Base-by-base conservation (phyloP, 2,113 vertebrate genomes). In the Monarcha castaneiventris region DNA sequence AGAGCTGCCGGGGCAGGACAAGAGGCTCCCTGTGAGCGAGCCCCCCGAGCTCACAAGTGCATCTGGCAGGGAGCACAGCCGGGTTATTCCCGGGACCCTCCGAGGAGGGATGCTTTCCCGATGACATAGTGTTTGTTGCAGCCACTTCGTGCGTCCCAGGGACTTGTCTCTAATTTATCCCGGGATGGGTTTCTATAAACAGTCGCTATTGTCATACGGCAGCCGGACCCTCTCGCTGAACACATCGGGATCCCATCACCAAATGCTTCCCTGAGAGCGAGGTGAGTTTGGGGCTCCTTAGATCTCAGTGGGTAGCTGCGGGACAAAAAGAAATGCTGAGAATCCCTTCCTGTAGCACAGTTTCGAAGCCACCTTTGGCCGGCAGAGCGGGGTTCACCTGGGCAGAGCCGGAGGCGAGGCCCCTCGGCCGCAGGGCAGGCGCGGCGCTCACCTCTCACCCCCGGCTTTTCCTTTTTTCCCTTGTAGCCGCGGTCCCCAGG, bases 41-140 rank as follows among this genome's bases (percentile, higher is more conserved):
- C 23, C 27, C 46, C 37, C 44, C 1, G 14, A 0, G 12, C 59
- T 32, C 25, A 5, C 3, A 6, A 5, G 26, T 29, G 4, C 1
- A 1, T 14, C 56, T 15, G 49, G 18, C 10, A 1, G 33, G 41
- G 41, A 73, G 48, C 43, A 59, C 78, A 21, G 14, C 11, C 2
- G 32, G 7, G 27, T 5, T 10, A 0, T 15, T 43, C 43, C 29
- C 7, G 6, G 8, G 48, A 48, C 79, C 46, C 90, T 73, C 66
- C 0, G 11, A 63, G 69, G 6, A 79, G 62, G 27, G 39, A 71
- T 67, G 71, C n/a, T 76, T 96, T 66, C 64, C 75, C 2, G 7
- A 51, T 81, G 89, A 74, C 52, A 39, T 18, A 64, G 91, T 7
- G 43, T n/a, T 84, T 6, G 37, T 18, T 84, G 39, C 49, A 41